Evolutionary conservation across 2,797 vertebrate species (phyloP), one percentile per base, ranked within the genome.

Genomic region (Pampus argenteus): DNA sequence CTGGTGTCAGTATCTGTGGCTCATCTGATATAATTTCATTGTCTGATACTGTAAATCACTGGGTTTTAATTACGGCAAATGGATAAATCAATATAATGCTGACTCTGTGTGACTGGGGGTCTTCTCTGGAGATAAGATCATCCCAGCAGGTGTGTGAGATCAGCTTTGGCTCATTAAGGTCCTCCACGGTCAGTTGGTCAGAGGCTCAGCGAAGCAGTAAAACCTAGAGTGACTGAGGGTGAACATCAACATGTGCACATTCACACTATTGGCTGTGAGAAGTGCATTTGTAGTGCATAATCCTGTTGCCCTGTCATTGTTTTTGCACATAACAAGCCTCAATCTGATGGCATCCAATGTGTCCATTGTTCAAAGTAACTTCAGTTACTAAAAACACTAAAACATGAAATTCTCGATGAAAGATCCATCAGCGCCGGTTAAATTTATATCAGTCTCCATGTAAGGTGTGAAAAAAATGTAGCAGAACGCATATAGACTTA

Each of bases 381-480:
- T 51, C 2, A 34, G 10, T 26, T 15, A 7, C 1, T 38, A 57
- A 42, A 66, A 66, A 49, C 11, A 25, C 15, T 10, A 28, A 51
- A 42, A 44, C 17, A 5, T 40, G 9, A 22, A 65, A 76, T 70
- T 65, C 7, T 20, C 36, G 40, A 6, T 9, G 29, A 52, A 26
- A 26, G 47, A 50, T 71, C 69, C 67, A 0, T 31, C 60, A 66
- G 82, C 40, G 18, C 64, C 10, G 61, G 78, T 84, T 88, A 88
- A 81, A 89, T 89, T 85, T 84, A 83, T 60, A 78, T 71, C 58
- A 55, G 40, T 70, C 78, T 56, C 89, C 88, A 86, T 91, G 71
- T 91, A 89, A 20, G 86, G 89, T 63, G 84, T 76, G 83, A 85
- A 71, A 85, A 71, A 86, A 89, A 89, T 81, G 85, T 45, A 83